Conservation (phyloP, 30 jellyfish, hydroid and myxozoan species). For the Rhopilema esculentum region DNA sequence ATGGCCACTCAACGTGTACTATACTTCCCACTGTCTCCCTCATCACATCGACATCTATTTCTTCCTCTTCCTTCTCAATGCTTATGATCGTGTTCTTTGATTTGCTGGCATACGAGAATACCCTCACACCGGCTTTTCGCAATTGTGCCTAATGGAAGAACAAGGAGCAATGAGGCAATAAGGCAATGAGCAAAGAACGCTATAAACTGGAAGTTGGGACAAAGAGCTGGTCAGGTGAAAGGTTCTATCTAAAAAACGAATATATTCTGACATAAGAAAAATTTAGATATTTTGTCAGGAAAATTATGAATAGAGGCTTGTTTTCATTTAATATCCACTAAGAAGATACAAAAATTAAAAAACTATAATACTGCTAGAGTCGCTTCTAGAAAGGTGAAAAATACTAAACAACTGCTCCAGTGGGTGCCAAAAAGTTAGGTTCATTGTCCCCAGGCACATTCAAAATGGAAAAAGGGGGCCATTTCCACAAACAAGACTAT, state of each 20-base stretch:
- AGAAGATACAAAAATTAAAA: too few relatives aligned
- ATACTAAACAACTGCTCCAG: too few relatives aligned
- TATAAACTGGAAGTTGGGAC: neutral
- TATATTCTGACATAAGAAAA: neutral
- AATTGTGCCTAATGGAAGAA: slow-evolving; percentile 34
- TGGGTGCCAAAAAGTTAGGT: too few relatives aligned
- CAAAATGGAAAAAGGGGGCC: too few relatives aligned
- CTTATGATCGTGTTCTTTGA: slow-evolving; percentile 75
- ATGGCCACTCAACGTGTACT: slow-evolving; percentile 97
- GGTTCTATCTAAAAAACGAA: neutral
- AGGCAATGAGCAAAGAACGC: too few relatives aligned
- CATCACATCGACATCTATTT: slow-evolving; percentile 60
- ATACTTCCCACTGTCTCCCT: slow-evolving; percentile 64
- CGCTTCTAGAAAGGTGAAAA: too few relatives aligned
- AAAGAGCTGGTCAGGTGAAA: neutral
- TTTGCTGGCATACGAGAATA: slow-evolving; percentile 80
- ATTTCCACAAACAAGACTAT: too few relatives aligned
- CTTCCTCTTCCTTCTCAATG: slow-evolving; percentile 16
- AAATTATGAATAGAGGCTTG: too few relatives aligned
- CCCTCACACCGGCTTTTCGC: slow-evolving; percentile 89
- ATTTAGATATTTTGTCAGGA: too few relatives aligned
- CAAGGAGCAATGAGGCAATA: neutral
- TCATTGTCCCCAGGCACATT: too few relatives aligned
- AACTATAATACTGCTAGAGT: too few relatives aligned
- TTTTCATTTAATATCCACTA: too few relatives aligned